phyloP scores from a whole-genome alignment of 30 jellyfish, hydroid and myxozoan species.

The Pelagia noctiluca region DNA sequence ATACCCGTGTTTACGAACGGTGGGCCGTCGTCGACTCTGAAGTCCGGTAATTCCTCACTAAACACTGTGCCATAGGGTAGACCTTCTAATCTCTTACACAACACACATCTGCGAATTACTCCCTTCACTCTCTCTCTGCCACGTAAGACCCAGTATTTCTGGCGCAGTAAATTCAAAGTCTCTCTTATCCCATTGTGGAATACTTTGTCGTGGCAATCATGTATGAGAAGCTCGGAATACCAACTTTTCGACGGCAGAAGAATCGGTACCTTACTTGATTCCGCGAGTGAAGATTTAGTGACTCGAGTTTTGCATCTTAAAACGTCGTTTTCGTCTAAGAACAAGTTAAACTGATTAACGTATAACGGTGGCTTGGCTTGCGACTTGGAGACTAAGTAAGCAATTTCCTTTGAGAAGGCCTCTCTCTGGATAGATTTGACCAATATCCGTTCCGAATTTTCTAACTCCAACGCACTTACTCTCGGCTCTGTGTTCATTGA shows the following conservation, averaged over 20 bases:
- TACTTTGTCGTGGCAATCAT: not conserved
- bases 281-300: not conserved
- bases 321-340: slow-evolving; percentile 33
- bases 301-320: slow-evolving; percentile 29
- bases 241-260: slow-evolving; percentile 14
- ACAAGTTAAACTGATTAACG: slow-evolving; percentile 37
- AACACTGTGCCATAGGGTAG: not conserved
- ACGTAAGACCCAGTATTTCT: not conserved
- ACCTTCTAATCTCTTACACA: slow-evolving; percentile 28
- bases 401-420: slow-evolving; percentile 32
- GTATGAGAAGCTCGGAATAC: slow-evolving; percentile 21
- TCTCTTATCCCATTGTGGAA: slow-evolving; percentile 22
- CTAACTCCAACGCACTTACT: slow-evolving; percentile 20
- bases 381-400: not conserved
- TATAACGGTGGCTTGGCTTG: slow-evolving; percentile 22
- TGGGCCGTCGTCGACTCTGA: slow-evolving; percentile 39
- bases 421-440: slow-evolving; percentile 21
- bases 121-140: slow-evolving; percentile 14
- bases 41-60: slow-evolving; percentile 10
- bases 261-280: slow-evolving; percentile 27
- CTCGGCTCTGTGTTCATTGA: not conserved
- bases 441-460: slow-evolving; percentile 16
- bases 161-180: slow-evolving; percentile 1
- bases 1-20: slow-evolving; percentile 22
- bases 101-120: slow-evolving; percentile 4